A percentile compares a stretch with the other conserved stretches of the same genome.
phyloP scores from a whole-genome alignment of 2,113 vertebrate species.

The Cinclus cinclus region DNA sequence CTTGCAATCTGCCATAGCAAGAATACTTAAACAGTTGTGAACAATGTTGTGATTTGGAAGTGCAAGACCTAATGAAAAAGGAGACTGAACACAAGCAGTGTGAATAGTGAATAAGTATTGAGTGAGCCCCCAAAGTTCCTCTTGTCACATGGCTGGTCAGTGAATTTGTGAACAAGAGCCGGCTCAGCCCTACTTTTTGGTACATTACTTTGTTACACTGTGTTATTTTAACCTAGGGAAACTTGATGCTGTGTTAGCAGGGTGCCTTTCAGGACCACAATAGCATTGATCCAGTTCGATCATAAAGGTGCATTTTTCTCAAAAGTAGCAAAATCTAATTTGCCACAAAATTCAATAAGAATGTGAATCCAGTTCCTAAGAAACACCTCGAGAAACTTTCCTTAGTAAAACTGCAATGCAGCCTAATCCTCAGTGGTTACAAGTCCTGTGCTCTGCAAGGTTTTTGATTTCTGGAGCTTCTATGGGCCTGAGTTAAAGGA shows the following conservation, averaged over 20 bases:
- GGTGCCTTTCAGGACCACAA: not conserved
- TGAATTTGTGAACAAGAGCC: not conserved
- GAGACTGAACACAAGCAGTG: not conserved
- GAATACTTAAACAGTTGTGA: not conserved
- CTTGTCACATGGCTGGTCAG: not conserved
- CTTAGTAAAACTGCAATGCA: not conserved
- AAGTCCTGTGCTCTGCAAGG: not conserved
- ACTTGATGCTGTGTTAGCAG: not conserved
- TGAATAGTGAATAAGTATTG: not conserved
- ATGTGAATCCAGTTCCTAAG: not conserved
- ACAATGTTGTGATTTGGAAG: not conserved
- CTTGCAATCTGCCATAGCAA: not conserved
- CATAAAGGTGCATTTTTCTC: not conserved
- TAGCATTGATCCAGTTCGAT: not conserved
- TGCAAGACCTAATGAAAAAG: not conserved
- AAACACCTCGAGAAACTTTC: not conserved
- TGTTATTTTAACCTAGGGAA: not conserved
- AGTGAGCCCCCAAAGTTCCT: not conserved
- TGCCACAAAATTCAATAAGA: not conserved
- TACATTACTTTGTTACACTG: not conserved
- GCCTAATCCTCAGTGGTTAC: not conserved
- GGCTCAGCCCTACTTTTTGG: not conserved
- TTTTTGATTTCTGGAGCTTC: not conserved
- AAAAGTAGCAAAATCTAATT: not conserved
- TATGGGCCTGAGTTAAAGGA: not conserved